Base-by-base conservation (phyloP, 2,797 vertebrate genomes). In the Chelonia mydas region DNA sequence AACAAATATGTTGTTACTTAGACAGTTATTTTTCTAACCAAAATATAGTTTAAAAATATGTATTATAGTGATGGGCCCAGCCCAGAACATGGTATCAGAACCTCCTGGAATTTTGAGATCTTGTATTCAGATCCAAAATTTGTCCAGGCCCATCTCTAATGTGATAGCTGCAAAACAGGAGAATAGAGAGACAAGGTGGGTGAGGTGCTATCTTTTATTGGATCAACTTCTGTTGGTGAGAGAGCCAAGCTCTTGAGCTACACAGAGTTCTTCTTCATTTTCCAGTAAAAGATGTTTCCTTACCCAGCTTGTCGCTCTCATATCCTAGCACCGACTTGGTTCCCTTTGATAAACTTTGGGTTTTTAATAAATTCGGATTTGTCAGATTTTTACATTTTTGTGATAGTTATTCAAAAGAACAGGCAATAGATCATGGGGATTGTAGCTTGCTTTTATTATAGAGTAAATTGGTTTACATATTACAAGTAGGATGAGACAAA, bases 1-100 rank as follows among this genome's bases (percentile, higher is more conserved):
- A 21, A 9, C 2, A 37, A 31, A 21, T 76, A 27, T 61, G 72
- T 49, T 7, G 33, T 28, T 83, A 41, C 27, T 91, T 27, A 50
- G 11, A 79, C 82, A 57, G 31, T 53, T 88, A 37, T 51, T 93
- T 90, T 83, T 41, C 55, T n/a, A 23, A 41, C 78, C 77, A 45
- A 41, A 83, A 81, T 84, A 78, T 1, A 21, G 9, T 33, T 28
- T 3, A 91, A 41, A 55, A 65, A 27, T 79, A 4, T 78, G 2
- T 51, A 17, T 77, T 89, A 37, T 51, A 51, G 61, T 28, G 33
- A 81, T 33, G 10, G 2, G 7, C 41, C 81, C 17, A 74, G 5
- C 15, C n/a, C 31, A 25, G 5, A 88, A 11, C 5, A 74, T 54
- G n/a, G 37, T n/a, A 1, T 27, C 37, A 68, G 84, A 2, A 10